A percentile compares a stretch with the other conserved stretches of the same genome.
Evolutionary conservation across 2,113 vertebrate species (phyloP).

Genomic region (Pithys albifrons): DNA sequence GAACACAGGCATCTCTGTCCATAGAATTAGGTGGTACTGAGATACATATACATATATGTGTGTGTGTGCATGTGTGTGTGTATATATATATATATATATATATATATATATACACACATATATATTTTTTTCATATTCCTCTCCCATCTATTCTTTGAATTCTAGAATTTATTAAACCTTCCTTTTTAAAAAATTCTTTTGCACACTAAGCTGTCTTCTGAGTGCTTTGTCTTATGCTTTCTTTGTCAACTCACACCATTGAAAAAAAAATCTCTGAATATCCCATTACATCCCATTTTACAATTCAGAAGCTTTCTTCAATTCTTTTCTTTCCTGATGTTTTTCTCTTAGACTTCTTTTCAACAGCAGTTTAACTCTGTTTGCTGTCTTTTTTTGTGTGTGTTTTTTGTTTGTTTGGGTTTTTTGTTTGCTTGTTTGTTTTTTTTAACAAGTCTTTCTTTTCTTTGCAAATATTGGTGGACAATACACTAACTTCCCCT

Average conservation of each 20-base stretch:
- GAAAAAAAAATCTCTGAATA: background rate
- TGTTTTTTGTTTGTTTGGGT: too few species aligned
- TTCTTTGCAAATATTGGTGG: background rate
- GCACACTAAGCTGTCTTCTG: background rate
- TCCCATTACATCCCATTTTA: background rate
- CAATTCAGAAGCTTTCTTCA: background rate
- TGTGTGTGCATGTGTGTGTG: background rate
- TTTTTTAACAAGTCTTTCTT: rapidly evolving
- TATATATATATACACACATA: background rate
- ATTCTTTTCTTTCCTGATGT: background rate
- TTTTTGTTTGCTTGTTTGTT: background rate
- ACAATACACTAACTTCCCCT: background rate
- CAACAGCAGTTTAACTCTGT: background rate
- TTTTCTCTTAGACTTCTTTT: background rate
- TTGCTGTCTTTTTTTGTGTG: background rate
- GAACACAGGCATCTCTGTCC: background rate
- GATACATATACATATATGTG: background rate
- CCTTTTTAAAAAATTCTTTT: background rate
- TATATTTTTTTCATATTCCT: background rate
- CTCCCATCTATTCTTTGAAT: background rate
- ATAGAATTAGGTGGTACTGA: background rate
- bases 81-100: background rate
- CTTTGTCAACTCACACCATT: background rate
- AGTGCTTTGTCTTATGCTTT: background rate
- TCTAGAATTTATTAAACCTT: background rate